Base-by-base conservation (phyloP, 1,140 invertebrate genomes). In the Heliconius congener region DNA sequence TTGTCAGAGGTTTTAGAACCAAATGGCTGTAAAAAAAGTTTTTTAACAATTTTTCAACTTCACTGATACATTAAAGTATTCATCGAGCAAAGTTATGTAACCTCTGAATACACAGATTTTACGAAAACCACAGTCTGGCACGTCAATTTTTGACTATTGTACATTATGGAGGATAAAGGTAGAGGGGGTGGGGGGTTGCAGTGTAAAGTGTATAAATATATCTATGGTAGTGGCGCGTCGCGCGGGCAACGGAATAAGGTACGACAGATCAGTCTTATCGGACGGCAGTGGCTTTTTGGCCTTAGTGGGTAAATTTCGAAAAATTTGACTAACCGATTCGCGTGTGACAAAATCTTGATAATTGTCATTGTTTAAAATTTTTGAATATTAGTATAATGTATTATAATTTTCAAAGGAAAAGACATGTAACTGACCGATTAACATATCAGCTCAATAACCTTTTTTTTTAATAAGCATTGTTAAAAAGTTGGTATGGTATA, bases 131-230 rank as follows among this genome's bases (percentile, higher is more conserved):
- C 88, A 88, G 80, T 92, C 86, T 90, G 84, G 50, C 71, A 34
- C 27, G 52, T 4, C 76, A 81, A 71, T 70, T 86, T 85, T 83
- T 84, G 84, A 90, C 93, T 94, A 93, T 93, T 94, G 93, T 93
- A 93, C 78, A 88, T 86, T 93, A 78, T 94, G 91, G 91, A 93
- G 91, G 91, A 92, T 55, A 83, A 71, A 80, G 91, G 91, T 81
- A 81, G 73, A 79, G 88, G 90, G 82, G 85, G 78, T 74, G 46
- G 75, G 82, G 84, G 81, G 78, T 57, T 81, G 86, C 85, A 89
- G 84, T 91, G 88, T 89, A 88, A 86, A 81, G 86, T 89, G 89
- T 93, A 87, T 92, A 94, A 93, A 93, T 93, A 92, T 89, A 89
- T 90, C 88, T 93, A 92, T 91, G 88, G 87, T 87, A 88, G 86